Evolutionary conservation across 2,113 vertebrate genomes (phyloP).

Genomic region (Syrrhaptes paradoxus): DNA sequence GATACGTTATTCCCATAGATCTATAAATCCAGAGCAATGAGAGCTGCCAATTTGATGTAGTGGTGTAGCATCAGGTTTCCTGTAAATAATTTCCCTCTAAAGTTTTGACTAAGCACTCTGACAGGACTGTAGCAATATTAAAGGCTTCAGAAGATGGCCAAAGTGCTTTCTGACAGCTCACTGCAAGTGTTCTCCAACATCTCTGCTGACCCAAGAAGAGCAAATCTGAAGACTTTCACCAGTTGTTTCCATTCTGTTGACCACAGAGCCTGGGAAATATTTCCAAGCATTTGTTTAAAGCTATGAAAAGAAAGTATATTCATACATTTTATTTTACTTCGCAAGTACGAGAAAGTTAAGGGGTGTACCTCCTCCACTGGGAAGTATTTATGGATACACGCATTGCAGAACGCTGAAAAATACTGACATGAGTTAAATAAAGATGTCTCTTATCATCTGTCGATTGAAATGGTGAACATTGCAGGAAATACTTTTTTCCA

Average conservation of each 20-base stretch:
- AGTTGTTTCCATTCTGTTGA: neutral
- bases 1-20: neutral
- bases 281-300: neutral
- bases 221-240: neutral
- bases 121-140: neutral
- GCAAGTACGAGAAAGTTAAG: neutral
- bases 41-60: neutral
- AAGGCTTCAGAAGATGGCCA: neutral
- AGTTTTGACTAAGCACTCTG: neutral
- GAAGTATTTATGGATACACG: constrained; percentile 34
- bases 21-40: neutral
- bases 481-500: neutral
- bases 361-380: constrained; percentile 1
- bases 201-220: neutral
- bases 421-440: constrained; percentile 4
- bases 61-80: neutral
- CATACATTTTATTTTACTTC: neutral
- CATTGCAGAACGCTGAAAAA: constrained; percentile 11
- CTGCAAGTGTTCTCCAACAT: neutral
- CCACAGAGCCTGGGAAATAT: neutral
- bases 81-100: neutral
- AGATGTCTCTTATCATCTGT: constrained; percentile 24
- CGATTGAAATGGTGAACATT: constrained; percentile 23
- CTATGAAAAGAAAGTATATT: neutral
- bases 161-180: neutral